phyloP scores from a whole-genome alignment of 2,113 vertebrate genomes.

The Spermophilus dauricus region DNA sequence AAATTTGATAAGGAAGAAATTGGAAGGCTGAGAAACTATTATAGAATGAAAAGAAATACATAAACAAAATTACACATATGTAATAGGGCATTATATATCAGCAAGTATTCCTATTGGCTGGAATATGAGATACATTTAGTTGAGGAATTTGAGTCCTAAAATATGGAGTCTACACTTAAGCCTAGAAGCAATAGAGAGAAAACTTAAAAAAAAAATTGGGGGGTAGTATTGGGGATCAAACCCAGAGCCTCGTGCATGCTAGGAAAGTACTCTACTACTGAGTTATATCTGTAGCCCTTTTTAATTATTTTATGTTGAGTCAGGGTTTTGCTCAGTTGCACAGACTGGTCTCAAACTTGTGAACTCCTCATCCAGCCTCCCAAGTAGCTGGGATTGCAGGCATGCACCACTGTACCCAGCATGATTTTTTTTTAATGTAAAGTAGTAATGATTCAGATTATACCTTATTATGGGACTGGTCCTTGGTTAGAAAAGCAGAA shows the following conservation, averaged over 20 bases:
- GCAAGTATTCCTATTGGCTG: background rate
- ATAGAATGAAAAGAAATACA: slow-evolving; percentile 7
- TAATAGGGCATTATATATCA: background rate
- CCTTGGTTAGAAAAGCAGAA: slow-evolving; percentile 6
- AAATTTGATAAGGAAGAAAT: slow-evolving; percentile 13
- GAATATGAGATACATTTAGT: background rate
- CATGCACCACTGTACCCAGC: too few species aligned
- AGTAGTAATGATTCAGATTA: background rate
- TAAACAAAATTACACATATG: background rate
- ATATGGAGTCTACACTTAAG: background rate
- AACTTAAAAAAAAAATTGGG: background rate
- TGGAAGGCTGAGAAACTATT: slow-evolving; percentile 15
- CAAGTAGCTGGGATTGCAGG: too few species aligned
- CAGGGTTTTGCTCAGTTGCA: too few species aligned
- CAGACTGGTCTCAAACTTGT: too few species aligned
- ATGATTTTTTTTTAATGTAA: background rate
- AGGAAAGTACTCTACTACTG: too few species aligned
- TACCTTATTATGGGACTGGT: background rate
- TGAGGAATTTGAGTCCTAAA: slow-evolving; percentile 6
- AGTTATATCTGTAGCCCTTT: too few species aligned
- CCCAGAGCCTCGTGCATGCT: too few species aligned
- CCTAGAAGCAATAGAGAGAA: background rate
- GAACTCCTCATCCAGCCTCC: too few species aligned
- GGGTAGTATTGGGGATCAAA: too few species aligned
- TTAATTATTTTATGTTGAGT: too few species aligned